Evolutionary conservation across 2,797 vertebrate species (phyloP), one percentile per base, ranked within the genome.

Genomic region (Malurus splendens): DNA sequence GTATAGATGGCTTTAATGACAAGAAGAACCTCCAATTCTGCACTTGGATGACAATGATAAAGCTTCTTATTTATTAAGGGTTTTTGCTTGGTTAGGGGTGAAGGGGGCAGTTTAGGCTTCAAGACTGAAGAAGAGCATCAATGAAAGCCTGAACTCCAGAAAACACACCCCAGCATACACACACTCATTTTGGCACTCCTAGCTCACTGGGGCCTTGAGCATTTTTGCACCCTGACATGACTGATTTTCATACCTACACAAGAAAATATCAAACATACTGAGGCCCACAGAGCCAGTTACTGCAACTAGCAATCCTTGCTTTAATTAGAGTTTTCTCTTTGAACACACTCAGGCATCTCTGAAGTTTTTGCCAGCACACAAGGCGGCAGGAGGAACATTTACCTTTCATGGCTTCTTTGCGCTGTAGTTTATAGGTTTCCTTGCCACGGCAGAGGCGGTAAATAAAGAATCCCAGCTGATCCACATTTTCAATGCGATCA

Each of bases 351-450:
- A 5, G 17, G 66, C 5, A 4, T 45, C n/a, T 38, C 5, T 55
- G 83, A 80, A 32, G 77, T 50, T 89, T n/a, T 36, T 67, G 71
- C 24, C 54, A 84, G 18, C 18, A n/a, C 44, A 38, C 30, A 23
- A n/a, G 65, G 13, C 4, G 0, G 2, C 1, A 5, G 73, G 54
- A 45, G 36, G 44, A 89, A 59, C 12, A 0, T 71, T 94, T 96
- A 98, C 97, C 97, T 97, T 84, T 96, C 89, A 96, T 94, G 48
- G 96, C 88, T 87, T 99, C 98, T 89, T 97, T 98, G 96, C 98
- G 98, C 95, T 99, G 98, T 50, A 99, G 98, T 95, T 98, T 99
- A 93, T 96, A 99, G 81, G 99, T 99, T 33, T 99, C 98, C 96
- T 98, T 99, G 91, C 97, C 98, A 3, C 93, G 98, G 95, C 99